Evolutionary conservation across 2,113 vertebrate species (phyloP), one percentile per base, ranked within the genome.

Genomic region (Daboia siamensis): DNA sequence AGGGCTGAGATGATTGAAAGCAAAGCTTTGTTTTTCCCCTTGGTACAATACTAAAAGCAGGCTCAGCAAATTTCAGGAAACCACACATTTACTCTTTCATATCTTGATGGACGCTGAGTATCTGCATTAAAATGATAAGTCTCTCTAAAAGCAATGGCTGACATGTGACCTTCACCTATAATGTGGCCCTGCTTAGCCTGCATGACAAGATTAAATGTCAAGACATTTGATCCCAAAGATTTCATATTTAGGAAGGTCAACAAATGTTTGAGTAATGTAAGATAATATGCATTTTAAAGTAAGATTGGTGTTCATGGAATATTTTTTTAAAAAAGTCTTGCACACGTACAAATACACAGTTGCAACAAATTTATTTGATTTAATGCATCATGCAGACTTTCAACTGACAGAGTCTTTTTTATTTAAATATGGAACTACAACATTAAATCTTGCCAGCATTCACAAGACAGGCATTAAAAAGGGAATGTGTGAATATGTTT

Each of bases 161-260:
- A 97, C 96, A 96, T 97, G 94, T 91, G 96, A 97, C 96, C 97
- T 98, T 97, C 94, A 96, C 96, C 96, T 64, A 93, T 96, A 96
- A 97, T 93, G 80, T 93, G 93, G 95, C 94, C 96, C 96, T 0
- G 0, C 95, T 94, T 94, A 95, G 96, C 90, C 94, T 96, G 95
- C 96, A 95, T 95, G 94, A 97, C 97, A 97, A 94, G 95, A 97
- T 96, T 96, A 97, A 98, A 98, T 97, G 96, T 97, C 96, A 96
- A 39, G 90, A 94, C 90, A 92, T 92, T 94, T 86, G 95, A 94
- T 95, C 96, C 96, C 95, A 96, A 96, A 93, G 93, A 95, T 97
- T 96, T 96, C 95, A 95, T 97, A 96, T 97, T 97, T 97, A 97
- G 96, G 96, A 97, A 98, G 97, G 97, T 97, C 97, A 97, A 90